A percentile compares a stretch with the other conserved stretches of the same genome.
Evolutionary conservation across 2,888 invertebrate species (phyloP).

Genomic region (Cerastis rubricosa): DNA sequence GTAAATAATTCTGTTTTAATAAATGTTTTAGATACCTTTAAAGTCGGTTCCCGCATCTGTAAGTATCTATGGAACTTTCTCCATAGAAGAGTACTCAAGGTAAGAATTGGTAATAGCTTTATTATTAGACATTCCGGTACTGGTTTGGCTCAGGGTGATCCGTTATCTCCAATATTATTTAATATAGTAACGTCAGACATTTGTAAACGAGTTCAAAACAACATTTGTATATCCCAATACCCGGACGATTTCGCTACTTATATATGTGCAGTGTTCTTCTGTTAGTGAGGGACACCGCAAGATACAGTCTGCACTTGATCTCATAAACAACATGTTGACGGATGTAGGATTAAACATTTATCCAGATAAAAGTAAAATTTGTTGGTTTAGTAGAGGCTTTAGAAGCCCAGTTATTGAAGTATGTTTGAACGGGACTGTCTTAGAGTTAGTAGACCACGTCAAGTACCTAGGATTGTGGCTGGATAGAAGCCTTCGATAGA

Average conservation of each 20-base stretch:
- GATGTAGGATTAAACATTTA: conserved; percentile 8
- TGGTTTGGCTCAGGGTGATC: neutral
- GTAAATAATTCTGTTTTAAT: conserved; percentile 14
- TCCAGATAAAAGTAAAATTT: conserved; percentile 15
- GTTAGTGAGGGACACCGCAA: conserved; percentile 9
- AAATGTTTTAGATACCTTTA: neutral
- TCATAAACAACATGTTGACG: neutral
- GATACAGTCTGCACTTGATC: conserved; percentile 8
- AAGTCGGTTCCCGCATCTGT: conserved; percentile 8
- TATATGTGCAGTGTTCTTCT: conserved; percentile 2
- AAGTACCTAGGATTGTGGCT: conserved; percentile 17
- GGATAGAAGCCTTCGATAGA: neutral
- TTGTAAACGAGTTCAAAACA: conserved; percentile 3
- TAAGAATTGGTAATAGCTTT: neutral
- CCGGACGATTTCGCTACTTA: conserved; percentile 23
- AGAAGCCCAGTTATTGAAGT: neutral
- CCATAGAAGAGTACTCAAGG: conserved; percentile 3
- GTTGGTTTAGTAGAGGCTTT: conserved; percentile 21
- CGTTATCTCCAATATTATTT: conserved; percentile 15
- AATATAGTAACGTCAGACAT: conserved; percentile 14
- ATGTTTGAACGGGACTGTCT: neutral
- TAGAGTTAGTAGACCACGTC: conserved; percentile 2
- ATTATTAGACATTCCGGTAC: neutral
- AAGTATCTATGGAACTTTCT: conserved; percentile 24
- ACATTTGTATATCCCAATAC: conserved; percentile 9